Evolutionary conservation across 2,888 invertebrate genomes (phyloP).

Genomic region (Drosophila mayaguana): DNA sequence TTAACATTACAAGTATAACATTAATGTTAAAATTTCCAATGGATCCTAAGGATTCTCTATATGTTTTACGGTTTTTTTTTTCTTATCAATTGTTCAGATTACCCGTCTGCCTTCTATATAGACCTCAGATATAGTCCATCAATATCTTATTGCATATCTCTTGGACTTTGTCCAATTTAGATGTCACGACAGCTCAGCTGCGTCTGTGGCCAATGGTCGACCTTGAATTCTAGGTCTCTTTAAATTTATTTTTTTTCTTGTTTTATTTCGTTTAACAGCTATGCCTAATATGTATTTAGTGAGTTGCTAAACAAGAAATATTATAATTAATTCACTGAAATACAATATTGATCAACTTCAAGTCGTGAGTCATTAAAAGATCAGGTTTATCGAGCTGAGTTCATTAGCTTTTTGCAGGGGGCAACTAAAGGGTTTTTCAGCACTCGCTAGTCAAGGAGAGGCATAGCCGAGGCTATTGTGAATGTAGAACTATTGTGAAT

Average conservation of each 20-base stretch:
- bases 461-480: background rate
- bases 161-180: background rate
- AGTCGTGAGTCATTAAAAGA: constrained; percentile 38
- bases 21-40: background rate
- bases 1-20: too few relatives aligned
- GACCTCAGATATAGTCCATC: background rate
- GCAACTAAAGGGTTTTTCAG: background rate
- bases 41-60: too few relatives aligned
- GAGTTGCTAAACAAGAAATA: constrained; percentile 1
- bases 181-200: background rate
- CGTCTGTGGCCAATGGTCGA: constrained; percentile 8
- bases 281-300: constrained; percentile 8
- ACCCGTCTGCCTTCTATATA: background rate
- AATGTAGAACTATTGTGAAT: background rate
- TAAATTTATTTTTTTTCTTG: background rate
- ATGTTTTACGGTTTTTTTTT: too few relatives aligned
- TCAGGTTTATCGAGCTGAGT: constrained; percentile 35
- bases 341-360: constrained; percentile 18
- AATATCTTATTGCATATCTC: background rate
- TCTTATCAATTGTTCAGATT: too few relatives aligned
- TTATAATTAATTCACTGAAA: constrained; percentile 40
- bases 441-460: background rate
- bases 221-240: constrained; percentile 32
- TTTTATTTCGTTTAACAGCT: background rate
- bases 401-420: constrained; percentile 36